Evolutionary conservation across 2,113 vertebrate species (phyloP), one percentile per base, ranked within the genome.

Genomic region (Calonectris borealis): DNA sequence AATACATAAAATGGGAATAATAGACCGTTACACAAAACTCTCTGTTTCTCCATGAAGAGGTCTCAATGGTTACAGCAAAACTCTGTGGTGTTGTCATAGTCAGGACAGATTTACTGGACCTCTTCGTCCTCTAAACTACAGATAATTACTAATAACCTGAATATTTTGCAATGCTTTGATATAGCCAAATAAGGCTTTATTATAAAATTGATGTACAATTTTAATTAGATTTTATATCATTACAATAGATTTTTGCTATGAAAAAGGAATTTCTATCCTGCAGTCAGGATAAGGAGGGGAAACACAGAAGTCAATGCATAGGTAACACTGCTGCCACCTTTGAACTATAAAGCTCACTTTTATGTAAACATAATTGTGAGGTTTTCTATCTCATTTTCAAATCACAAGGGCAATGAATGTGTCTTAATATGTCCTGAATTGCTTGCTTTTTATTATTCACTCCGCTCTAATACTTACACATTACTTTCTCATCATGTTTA

Each of bases 111-210:
- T 95, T 92, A 86, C 75, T 86, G 78, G 42, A 62, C 19, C 44
- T 88, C 38, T 81, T 75, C 46, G 44, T 80, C 51, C 55, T 86
- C 36, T 83, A 86, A 95, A 94, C 55, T 79, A 57, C 36, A 75
- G 49, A 29, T 87, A 91, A 87, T 83, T 94, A 44, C 32, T 64
- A 92, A 69, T 83, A 83, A 87, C 73, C 65, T 85, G 49, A 83
- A 91, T 96, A 90, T 86, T 90, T 86, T 92, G 85, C 71, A n/a
- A 44, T 79, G 70, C 51, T 88, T 55, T 60, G 31, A 29, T 49
- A 70, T 52, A 71, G 38, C 26, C 49, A 94, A 88, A 34, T 64
- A 57, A 79, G 42, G 44, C 60, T 83, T 96, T 93, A 88, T 92
- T 81, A 40, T 80, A 48, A 90, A 93, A 93, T 44, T 72, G 44